These are phyloP conservation scores for Chloroclysta siterata DNA, from an alignment of 2,888 invertebrate species.

Conservation along the genomic window DNA sequence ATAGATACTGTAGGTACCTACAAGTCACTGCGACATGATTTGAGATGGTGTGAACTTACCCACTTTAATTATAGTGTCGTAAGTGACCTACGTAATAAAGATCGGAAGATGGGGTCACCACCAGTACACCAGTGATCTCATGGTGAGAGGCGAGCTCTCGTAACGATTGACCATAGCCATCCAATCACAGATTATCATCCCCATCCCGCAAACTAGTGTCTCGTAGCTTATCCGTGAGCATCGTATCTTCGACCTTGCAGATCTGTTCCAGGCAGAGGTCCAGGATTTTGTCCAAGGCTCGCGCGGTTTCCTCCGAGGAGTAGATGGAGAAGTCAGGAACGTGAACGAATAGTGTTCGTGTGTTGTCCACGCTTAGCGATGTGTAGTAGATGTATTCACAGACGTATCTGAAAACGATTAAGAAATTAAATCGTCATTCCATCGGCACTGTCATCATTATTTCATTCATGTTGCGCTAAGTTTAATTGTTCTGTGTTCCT, in stretches of 20 bases:
- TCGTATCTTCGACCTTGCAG: constrained; percentile 42
- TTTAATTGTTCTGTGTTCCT: too few relatives aligned
- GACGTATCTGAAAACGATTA: constrained; percentile 85
- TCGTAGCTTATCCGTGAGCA: constrained; percentile 44
- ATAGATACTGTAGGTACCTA: too few relatives aligned
- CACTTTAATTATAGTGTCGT: too few relatives aligned
- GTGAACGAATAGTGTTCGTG: constrained; percentile 89
- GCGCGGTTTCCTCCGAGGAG: constrained; percentile 83
- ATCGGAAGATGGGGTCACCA: too few relatives aligned
- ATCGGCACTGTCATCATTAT: too few relatives aligned
- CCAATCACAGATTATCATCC: constrained; percentile 22
- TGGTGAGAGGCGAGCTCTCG: too few relatives aligned
- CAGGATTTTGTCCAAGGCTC: constrained; percentile 72
- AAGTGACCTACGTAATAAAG: too few relatives aligned
- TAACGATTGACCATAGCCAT: background rate
- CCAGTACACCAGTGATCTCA: too few relatives aligned
- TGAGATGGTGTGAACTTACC: too few relatives aligned
- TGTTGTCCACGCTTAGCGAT: constrained; percentile 87
- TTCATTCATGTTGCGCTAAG: too few relatives aligned
- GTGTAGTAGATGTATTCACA: constrained; percentile 94
- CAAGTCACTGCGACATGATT: too few relatives aligned
- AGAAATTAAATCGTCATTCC: background rate
- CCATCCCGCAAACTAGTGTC: constrained; percentile 37
- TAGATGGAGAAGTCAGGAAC: constrained; percentile 89
- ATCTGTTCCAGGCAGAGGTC: constrained; percentile 66